Conservation (phyloP, 2,113 vertebrate species). For the Prionailurus bengalensis region DNA sequence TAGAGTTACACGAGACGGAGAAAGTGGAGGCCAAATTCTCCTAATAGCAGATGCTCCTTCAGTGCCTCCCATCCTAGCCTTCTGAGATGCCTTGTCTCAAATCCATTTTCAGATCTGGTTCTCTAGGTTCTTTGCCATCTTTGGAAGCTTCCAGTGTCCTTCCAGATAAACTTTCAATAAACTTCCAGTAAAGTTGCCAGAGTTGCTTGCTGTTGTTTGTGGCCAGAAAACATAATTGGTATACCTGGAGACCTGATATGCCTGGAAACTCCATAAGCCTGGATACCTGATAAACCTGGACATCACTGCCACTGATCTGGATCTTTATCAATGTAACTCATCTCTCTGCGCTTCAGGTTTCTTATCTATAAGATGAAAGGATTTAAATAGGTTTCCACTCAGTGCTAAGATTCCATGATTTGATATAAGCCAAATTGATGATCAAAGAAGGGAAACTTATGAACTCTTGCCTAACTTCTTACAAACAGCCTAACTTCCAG, state of each 20-base stretch:
- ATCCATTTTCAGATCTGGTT: conserved; percentile 14
- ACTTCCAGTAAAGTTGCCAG: background rate
- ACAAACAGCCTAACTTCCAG: background rate
- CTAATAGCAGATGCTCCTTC: background rate
- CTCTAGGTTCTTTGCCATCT: background rate
- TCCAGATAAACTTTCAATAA: background rate
- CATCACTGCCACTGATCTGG: background rate
- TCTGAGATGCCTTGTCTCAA: background rate
- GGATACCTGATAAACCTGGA: background rate
- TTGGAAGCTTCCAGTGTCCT: background rate
- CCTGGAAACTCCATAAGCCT: background rate
- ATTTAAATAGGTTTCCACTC: conserved; percentile 39
- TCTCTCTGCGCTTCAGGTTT: background rate
- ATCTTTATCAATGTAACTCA: background rate
- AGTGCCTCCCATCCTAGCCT: background rate
- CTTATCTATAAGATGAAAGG: background rate
- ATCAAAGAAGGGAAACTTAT: background rate
- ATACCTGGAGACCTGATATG: background rate
- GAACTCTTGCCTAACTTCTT: background rate
- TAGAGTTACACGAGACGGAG: background rate
- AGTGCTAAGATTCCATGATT: background rate
- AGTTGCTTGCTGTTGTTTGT: background rate
- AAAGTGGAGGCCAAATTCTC: background rate
- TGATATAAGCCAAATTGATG: background rate
- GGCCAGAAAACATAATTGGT: background rate